Evolutionary conservation across 2,113 vertebrate genomes (phyloP).

Genomic region (Bothrops jararaca): DNA sequence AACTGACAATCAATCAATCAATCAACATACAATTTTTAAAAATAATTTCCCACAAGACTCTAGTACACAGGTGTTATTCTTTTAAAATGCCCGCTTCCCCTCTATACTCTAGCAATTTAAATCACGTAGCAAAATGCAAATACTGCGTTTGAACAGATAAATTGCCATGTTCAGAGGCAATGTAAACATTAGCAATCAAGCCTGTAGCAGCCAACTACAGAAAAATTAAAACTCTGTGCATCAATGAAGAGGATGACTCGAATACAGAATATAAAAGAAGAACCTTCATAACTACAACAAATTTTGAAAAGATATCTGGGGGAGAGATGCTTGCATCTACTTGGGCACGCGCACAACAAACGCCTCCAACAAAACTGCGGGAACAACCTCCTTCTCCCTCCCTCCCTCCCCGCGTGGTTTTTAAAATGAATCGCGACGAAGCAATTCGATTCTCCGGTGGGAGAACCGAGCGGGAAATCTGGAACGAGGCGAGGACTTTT

Average conservation of each 20-base stretch:
- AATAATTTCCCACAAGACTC: background rate
- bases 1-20: background rate
- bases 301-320: background rate
- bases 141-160: too few relatives aligned
- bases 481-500: background rate
- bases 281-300: background rate
- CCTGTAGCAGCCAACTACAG: background rate
- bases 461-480: background rate
- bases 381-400: background rate
- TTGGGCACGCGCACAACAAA: background rate
- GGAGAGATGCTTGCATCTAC: background rate
- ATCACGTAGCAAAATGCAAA: background rate
- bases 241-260: background rate
- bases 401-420: too few relatives aligned
- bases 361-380: background rate
- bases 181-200: too few relatives aligned
- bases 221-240: background rate
- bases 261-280: background rate
- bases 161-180: background rate
- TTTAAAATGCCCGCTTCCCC: background rate
- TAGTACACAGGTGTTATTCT: background rate
- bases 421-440: background rate
- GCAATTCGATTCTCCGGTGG: background rate
- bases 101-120: background rate
- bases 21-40: background rate